Conservation (phyloP, 2,113 vertebrate species). For the Chaetorhynchus papuensis region DNA sequence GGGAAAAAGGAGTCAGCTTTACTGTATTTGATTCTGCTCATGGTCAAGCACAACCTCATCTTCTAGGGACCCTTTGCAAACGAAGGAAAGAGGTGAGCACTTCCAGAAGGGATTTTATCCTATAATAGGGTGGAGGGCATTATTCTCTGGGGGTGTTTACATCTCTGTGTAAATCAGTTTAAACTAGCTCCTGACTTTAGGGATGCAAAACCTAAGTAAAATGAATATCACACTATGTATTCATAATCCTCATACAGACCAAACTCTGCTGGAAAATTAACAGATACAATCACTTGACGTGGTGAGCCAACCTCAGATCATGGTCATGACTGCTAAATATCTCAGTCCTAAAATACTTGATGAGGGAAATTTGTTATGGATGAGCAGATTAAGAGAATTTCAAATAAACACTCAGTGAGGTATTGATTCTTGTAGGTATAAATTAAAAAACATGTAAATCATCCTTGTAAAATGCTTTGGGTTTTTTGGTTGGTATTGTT, state of each 20-base stretch:
- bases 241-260: neutral
- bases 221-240: neutral
- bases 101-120: neutral
- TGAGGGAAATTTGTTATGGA: neutral
- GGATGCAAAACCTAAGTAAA: neutral
- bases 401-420: neutral
- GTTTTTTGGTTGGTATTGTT: neutral
- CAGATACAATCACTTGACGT: neutral
- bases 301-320: neutral
- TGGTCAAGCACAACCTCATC: neutral
- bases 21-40: neutral
- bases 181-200: neutral
- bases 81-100: neutral
- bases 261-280: neutral
- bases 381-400: neutral
- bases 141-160: neutral
- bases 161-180: neutral
- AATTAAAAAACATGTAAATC: neutral
- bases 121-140: rapidly evolving
- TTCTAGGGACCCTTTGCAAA: neutral
- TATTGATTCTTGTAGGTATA: neutral
- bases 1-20: neutral
- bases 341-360: rapidly evolving
- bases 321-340: neutral
- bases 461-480: neutral